Conservation (phyloP, 1,140 invertebrate species). For the Conus ventricosus region DNA sequence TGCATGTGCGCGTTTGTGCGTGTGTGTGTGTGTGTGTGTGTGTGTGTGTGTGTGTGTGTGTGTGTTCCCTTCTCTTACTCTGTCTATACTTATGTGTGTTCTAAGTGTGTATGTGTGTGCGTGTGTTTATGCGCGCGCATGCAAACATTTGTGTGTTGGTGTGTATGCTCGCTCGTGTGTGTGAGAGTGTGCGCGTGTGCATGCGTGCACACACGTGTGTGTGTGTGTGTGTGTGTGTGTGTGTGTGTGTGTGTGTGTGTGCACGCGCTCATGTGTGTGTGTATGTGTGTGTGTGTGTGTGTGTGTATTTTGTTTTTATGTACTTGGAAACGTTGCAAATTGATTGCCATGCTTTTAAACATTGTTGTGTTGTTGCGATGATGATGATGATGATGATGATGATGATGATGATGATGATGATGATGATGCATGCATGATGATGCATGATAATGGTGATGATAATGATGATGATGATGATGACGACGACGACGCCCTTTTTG, state of each 20-base stretch:
- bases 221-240: not conserved
- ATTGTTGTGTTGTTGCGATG: too few relatives aligned
- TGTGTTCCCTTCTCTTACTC: not conserved
- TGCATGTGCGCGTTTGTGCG: too few relatives aligned
- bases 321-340: too few relatives aligned
- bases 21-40: too few relatives aligned
- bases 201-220: not conserved
- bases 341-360: too few relatives aligned
- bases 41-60: not conserved
- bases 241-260: conserved; percentile 1
- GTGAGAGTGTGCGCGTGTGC: not conserved
- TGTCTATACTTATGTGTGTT: not conserved
- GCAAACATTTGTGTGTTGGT: conserved; percentile 5
- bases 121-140: conserved; percentile 1
- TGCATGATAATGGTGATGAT: too few relatives aligned
- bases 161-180: not conserved
- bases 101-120: not conserved
- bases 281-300: too few relatives aligned
- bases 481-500: conserved; percentile 73
- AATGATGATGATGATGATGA: too few relatives aligned
- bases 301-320: too few relatives aligned
- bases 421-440: not conserved
- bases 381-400: too few relatives aligned
- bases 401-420: too few relatives aligned
- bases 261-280: too few relatives aligned